Conservation (phyloP, 2,797 vertebrate species). For the Pelochelys cantorii region DNA sequence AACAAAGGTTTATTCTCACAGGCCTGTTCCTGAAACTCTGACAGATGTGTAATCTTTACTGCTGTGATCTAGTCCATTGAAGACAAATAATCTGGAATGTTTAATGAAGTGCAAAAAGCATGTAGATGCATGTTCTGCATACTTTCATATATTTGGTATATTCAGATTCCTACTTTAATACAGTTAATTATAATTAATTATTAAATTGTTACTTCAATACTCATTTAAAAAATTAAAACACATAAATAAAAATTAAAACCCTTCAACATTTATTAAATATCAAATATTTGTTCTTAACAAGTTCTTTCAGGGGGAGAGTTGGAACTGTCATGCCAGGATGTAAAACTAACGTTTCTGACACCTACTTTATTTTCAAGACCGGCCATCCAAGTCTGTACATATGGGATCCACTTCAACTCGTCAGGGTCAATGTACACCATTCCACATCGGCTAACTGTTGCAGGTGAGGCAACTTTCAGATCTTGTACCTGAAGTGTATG, state of each 20-base stretch:
- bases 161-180: not conserved
- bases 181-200: not conserved
- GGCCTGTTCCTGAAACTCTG: not conserved
- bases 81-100: not conserved
- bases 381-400: conserved; percentile 88
- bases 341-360: not conserved
- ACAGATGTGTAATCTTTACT: not conserved
- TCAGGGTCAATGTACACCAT: conserved; percentile 92
- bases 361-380: conserved; percentile 80
- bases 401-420: conserved; percentile 92
- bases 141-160: not conserved
- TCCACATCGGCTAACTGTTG: conserved; percentile 92
- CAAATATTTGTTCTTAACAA: not conserved
- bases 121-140: not conserved
- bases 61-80: not conserved
- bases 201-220: not conserved
- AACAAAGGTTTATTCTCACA: not conserved
- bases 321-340: not conserved
- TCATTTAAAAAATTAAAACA: not conserved
- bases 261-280: not conserved
- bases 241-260: too few species aligned
- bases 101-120: not conserved
- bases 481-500: conserved; percentile 86
- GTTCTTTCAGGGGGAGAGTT: not conserved
- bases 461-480: conserved; percentile 90